Evolutionary conservation across 2,113 vertebrate genomes (phyloP).

Genomic region (Taurulus bubalis): DNA sequence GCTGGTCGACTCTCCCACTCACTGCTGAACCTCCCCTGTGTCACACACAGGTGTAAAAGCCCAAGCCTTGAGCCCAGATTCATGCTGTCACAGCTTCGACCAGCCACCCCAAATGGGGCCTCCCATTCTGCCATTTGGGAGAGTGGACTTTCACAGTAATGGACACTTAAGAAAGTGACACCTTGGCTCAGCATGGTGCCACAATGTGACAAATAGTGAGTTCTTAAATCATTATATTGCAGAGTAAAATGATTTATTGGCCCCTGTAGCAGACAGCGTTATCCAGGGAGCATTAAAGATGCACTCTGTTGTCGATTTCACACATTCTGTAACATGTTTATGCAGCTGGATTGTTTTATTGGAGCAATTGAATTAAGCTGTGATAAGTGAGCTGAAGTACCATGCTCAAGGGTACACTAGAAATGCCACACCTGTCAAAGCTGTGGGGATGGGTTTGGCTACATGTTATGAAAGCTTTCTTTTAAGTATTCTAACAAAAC

Average conservation of each 20-base stretch:
- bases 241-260: slow-evolving; percentile 81
- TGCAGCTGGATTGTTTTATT: slow-evolving; percentile 88
- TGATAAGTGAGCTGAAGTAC: slow-evolving; percentile 80
- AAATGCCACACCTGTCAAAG: slow-evolving; percentile 78
- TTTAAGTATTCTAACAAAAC: slow-evolving; percentile 27
- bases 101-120: slow-evolving; percentile 80
- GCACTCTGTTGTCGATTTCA: slow-evolving; percentile 81
- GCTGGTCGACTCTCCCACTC: slow-evolving; percentile 72
- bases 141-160: slow-evolving; percentile 79
- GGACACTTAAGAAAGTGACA: slow-evolving; percentile 81
- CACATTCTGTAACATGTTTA: slow-evolving; percentile 85
- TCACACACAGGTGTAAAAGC: slow-evolving; percentile 82
- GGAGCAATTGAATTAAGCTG: slow-evolving; percentile 79
- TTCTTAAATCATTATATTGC: slow-evolving; percentile 78
- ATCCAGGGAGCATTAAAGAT: slow-evolving; percentile 79
- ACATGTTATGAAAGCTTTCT: slow-evolving; percentile 33
- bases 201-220: slow-evolving; percentile 76
- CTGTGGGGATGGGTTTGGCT: slow-evolving; percentile 23
- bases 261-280: slow-evolving; percentile 63
- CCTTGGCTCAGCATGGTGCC: slow-evolving; percentile 80
- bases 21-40: slow-evolving; percentile 50
- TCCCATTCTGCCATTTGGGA: slow-evolving; percentile 83
- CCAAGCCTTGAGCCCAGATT: slow-evolving; percentile 62
- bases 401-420: slow-evolving; percentile 71
- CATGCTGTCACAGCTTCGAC: slow-evolving; percentile 61